Base-by-base conservation (phyloP, 2,888 invertebrate genomes). In the Mycalesis mineus region DNA sequence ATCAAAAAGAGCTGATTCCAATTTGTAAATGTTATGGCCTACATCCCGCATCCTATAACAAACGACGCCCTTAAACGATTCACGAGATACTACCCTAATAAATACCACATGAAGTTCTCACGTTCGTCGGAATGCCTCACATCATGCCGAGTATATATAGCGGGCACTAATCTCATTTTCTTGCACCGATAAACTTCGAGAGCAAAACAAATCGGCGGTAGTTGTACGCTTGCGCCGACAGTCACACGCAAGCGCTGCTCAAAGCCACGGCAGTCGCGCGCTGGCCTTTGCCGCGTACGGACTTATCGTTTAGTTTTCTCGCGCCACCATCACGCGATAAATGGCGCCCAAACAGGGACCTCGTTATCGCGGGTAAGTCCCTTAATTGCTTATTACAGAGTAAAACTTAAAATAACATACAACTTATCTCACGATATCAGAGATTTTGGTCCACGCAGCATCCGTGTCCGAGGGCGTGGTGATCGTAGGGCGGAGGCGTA, bases 341-440 rank as follows among this genome's bases (percentile, higher is more conserved):
- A 88, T 88, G 88, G 88, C 88, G 86, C 87, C 82, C 82, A 80
- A 78, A 80, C 74, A 69, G 80, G 82, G 78, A 78, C 79, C 76
- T 75, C 77, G 75, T 76, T 80, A 78, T 67, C 76, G 78, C 80
- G 85, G 87, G 89, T 88, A 84, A 88, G 89, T 84, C 36, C 33
- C 17, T 22, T 51, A 51, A 41, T 48, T 14, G 48, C 47, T 49
- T 53, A 57, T 53, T 22, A 36, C 44, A 53, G 55, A 11, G 13
- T 33, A 15, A n/a, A 52, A 8, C 22, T 29, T 28, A 6, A 29
- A 48, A 44, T 55, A 17, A 60, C 14, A n/a, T 29, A 17, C n/a
- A 14, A 42, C 7, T 42, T 45, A 48, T 48, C 44, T 42, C 15
- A 41, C n/a, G 5, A 50, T 28, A 13, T 17, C 14, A 17, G 7